Conservation (phyloP, 2,797 vertebrate species). For the Pipistrellus kuhlii region DNA sequence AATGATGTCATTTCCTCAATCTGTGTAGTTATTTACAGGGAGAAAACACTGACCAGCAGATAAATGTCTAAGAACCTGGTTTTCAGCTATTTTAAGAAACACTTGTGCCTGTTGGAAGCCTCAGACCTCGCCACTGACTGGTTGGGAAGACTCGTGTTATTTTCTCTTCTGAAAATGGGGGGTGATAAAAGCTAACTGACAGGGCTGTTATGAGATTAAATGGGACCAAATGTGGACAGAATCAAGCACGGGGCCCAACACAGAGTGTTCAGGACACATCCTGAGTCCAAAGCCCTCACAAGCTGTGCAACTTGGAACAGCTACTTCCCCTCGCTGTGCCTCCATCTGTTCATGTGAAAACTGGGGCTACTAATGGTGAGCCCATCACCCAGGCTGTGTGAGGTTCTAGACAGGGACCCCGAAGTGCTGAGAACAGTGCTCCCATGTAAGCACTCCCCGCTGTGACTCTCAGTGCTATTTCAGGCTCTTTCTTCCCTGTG, state of each 20-base stretch:
- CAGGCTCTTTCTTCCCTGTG: not conserved
- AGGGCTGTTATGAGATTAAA: not conserved
- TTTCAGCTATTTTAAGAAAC: not conserved
- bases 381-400: not conserved
- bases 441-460: not conserved
- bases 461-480: not conserved
- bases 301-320: not conserved
- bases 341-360: not conserved
- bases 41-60: not conserved
- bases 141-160: not conserved
- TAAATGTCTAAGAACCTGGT: not conserved
- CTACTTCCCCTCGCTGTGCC: not conserved
- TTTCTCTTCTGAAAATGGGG: not conserved
- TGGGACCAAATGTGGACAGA: not conserved
- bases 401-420: not conserved
- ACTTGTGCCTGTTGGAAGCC: not conserved
- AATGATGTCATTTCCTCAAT: not conserved
- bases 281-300: not conserved
- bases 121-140: not conserved
- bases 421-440: not conserved
- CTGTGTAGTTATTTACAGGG: not conserved
- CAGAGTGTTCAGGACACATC: rapidly evolving
- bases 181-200: not conserved
- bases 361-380: rapidly evolving
- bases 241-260: not conserved